Percentiles rank a stretch among this genome's conserved stretches.
phyloP scores from a whole-genome alignment of 1,140 invertebrate genomes.

The Danaus melanippus region DNA sequence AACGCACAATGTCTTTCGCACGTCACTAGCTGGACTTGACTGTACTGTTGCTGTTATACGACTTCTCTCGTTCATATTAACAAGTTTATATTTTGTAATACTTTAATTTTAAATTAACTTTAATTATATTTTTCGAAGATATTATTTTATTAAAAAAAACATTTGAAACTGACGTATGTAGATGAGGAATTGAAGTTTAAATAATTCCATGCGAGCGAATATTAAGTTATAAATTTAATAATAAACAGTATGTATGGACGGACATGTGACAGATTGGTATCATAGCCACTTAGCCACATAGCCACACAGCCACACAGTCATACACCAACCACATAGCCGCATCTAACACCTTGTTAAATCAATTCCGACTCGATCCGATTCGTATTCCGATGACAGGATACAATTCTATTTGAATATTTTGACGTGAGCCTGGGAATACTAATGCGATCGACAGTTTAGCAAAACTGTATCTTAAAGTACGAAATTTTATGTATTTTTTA shows the following conservation, averaged over 20 bases:
- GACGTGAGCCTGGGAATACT: slow-evolving; percentile 42
- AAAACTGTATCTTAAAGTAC: slow-evolving; percentile 43
- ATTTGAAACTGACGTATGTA: no score
- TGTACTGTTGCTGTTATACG: not conserved
- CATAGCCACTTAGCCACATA: no score
- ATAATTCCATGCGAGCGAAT: no score
- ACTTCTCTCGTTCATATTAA: not conserved
- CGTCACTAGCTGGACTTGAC: slow-evolving; percentile 6
- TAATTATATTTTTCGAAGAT: no score
- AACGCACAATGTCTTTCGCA: slow-evolving; percentile 17
- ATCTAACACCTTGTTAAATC: slow-evolving; percentile 31
- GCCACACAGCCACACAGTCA: no score
- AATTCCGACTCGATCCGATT: slow-evolving; percentile 35
- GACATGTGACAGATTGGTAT: no score
- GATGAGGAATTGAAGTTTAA: no score
- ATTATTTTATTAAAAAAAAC: no score
- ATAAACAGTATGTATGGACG: no score
- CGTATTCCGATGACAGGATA: slow-evolving; percentile 44
- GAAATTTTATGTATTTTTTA: slow-evolving; percentile 50
- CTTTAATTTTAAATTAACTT: not conserved
- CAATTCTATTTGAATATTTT: slow-evolving; percentile 62
- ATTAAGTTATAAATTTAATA: no score
- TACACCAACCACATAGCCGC: slow-evolving; percentile 2
- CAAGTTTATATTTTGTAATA: not conserved
- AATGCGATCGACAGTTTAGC: slow-evolving; percentile 44